These are phyloP conservation scores for Zelleria hepariella DNA, from an alignment of 2,888 invertebrate species.

Conservation along the genomic window DNA sequence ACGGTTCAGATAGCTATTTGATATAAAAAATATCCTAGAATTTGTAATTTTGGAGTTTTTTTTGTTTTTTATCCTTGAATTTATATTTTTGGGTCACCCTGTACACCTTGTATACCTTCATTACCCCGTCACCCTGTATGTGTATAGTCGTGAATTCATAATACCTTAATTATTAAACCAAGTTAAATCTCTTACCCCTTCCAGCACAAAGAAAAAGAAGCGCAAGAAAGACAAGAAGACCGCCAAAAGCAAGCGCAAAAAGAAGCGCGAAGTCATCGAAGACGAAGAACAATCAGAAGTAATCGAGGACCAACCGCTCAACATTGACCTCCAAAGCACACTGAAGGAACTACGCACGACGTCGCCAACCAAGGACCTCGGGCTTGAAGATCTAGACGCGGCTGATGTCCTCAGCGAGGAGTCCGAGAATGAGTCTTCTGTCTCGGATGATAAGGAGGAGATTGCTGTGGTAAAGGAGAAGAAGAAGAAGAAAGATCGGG, in stretches of 20 bases:
- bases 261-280: conserved; percentile 25
- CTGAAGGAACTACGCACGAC: conserved; percentile 45
- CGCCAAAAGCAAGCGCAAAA: conserved; percentile 37
- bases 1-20: too few species aligned
- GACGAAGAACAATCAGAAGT: conserved; percentile 23
- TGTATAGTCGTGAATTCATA: not conserved
- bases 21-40: too few species aligned
- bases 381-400: conserved; percentile 23
- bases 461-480: conserved; percentile 12
- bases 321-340: conserved; percentile 47
- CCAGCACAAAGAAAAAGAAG: conserved; percentile 48
- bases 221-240: conserved; percentile 52
- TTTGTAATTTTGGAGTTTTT: too few species aligned
- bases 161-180: not conserved
- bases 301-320: conserved; percentile 20
- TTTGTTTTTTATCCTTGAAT: too few species aligned
- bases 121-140: too few species aligned
- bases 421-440: conserved; percentile 23
- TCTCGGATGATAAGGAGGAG: conserved; percentile 21
- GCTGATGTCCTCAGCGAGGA: conserved; percentile 12
- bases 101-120: too few species aligned
- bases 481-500: conserved; percentile 34
- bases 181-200: conserved; percentile 5
- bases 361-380: conserved; percentile 49
- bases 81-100: too few species aligned